Percentiles rank a stretch among this genome's conserved stretches.
phyloP scores from a whole-genome alignment of 1,140 invertebrate species.

The Schmidtea mediterranea region DNA sequence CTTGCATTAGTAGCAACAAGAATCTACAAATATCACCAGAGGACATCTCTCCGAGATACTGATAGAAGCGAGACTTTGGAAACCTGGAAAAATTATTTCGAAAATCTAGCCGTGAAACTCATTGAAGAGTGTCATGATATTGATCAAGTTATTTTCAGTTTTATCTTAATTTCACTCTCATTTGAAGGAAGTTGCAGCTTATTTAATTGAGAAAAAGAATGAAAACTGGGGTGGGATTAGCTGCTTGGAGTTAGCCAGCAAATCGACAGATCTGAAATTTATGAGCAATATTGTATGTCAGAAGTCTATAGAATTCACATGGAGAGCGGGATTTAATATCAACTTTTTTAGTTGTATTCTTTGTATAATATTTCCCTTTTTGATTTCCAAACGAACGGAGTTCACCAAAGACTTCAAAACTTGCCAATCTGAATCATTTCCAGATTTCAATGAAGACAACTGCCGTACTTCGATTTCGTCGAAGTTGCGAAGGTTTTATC shows the following conservation, averaged over 20 bases:
- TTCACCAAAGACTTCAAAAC: no score
- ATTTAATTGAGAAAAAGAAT: conserved; percentile 16
- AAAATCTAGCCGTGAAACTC: conserved; percentile 15
- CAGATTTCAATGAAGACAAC: no score
- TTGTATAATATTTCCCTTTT: background rate
- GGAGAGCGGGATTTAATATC: background rate
- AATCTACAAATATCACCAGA: conserved; percentile 10
- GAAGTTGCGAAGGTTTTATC: no score
- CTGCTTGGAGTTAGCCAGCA: conserved; percentile 17
- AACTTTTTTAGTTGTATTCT: background rate
- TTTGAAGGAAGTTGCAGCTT: conserved; percentile 15
- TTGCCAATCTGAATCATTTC: no score
- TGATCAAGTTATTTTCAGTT: no score
- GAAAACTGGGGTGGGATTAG: conserved; percentile 16
- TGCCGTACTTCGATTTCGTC: no score
- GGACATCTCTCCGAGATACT: conserved; percentile 9
- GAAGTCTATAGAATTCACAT: background rate
- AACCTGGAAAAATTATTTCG: conserved; percentile 12
- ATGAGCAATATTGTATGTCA: conserved; percentile 1
- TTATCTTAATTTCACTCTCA: no score
- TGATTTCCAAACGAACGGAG: no score
- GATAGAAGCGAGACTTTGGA: conserved; percentile 5
- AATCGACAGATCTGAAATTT: conserved; percentile 9
- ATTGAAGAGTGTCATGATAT: no score
- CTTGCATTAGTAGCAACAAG: conserved; percentile 15